phyloP scores from a whole-genome alignment of 2,113 vertebrate genomes.

The Misgurnus anguillicaudatus region DNA sequence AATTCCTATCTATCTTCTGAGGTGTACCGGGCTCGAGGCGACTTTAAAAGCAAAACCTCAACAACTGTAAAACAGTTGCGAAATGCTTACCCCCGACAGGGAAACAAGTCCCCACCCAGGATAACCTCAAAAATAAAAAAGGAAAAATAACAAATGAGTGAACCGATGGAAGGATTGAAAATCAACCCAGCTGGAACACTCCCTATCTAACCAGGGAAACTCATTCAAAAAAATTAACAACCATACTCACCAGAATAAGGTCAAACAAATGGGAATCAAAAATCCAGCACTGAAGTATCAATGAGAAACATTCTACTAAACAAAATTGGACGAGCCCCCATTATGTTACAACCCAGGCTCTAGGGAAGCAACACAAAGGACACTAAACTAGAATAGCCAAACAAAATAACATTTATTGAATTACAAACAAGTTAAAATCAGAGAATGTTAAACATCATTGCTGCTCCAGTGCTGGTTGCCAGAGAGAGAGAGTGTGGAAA shows the following conservation, averaged over 20 bases:
- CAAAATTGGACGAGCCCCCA: neutral
- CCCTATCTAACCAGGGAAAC: neutral
- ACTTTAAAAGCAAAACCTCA: too few species aligned
- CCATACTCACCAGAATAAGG: neutral
- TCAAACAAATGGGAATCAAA: neutral
- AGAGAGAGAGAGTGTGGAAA: too few species aligned
- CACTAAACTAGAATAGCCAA: neutral
- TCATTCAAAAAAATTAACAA: slow-evolving; percentile 4
- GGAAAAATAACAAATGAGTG: slow-evolving; percentile 6
- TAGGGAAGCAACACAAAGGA: neutral
- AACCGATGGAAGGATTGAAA: neutral
- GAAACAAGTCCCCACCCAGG: slow-evolving; percentile 5
- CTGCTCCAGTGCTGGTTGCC: too few species aligned
- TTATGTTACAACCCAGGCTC: slow-evolving; percentile 2
- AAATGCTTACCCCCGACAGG: neutral
- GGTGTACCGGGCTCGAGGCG: neutral
- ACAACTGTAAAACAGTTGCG: neutral
- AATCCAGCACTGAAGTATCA: neutral
- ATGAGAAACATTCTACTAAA: neutral
- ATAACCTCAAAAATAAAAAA: slow-evolving; percentile 1
- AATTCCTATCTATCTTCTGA: slow-evolving; percentile 4
- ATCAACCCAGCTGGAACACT: slow-evolving; percentile 3
- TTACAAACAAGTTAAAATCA: too few species aligned
- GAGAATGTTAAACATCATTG: too few species aligned
- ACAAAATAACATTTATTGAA: too few species aligned